Evolutionary conservation across 1,140 invertebrate genomes (phyloP), one percentile per base, ranked within the genome.

Genomic region (Aphis gossypii): DNA sequence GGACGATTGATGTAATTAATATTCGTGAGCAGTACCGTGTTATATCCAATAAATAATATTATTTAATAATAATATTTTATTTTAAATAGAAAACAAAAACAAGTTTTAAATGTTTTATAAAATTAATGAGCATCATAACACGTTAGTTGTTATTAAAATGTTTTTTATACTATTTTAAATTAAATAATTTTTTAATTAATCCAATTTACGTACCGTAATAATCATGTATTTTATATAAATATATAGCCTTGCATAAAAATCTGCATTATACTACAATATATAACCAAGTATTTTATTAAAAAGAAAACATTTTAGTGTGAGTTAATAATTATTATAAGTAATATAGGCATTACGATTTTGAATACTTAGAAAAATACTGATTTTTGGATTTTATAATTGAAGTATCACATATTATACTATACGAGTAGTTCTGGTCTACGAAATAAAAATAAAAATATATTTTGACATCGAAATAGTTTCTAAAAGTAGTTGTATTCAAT

Each of bases 391-490:
- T n/a, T n/a, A 18, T 76, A n/a, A 23, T 35, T 76, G 0, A 76
- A 18, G 30, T 76, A 4, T 14, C 14, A 14, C n/a, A 76, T n/a
- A 76, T 18, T 68, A n/a, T n/a, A n/a, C 14, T 18, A 14, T 18
- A n/a, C 7, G 5, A n/a, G n/a, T 6, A 76, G 60, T n/a, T 6
- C 30, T 76, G 14, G 30, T 76, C 30, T 76, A n/a, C 60, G n/a
- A 76, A 76, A 20, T 76, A 76, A 76, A 76, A 76, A 76, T 76
- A 76, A 51, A 76, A 76, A 30, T 76, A 76, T 0, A 76, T n/a
- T 76, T 76, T 76, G 30, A n/a, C n/a, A 76, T 76, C 60, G 60
- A 76, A 76, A 76, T 76, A 76, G n/a, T 76, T 76, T 76, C 23
- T n/a, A 76, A 76, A 76, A 76, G 30, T 76, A n/a, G n/a, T 76